Conservation (phyloP, 2,113 vertebrate species). For the Carassius auratus region DNA sequence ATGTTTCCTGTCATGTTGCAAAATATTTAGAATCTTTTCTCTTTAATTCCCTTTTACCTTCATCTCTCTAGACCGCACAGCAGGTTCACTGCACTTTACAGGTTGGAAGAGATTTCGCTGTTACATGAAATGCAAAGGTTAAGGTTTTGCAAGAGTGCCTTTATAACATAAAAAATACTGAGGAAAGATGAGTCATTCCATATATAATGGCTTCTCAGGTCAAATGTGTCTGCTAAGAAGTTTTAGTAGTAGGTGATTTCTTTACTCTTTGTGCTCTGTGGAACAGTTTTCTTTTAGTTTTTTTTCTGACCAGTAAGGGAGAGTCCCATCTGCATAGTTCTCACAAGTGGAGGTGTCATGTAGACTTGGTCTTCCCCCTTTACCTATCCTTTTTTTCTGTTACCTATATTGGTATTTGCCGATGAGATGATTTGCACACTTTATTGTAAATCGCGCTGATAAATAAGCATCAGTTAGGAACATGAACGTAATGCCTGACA, state of each 20-base stretch:
- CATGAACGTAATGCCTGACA: background rate
- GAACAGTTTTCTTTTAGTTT: slow-evolving; percentile 42
- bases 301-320: slow-evolving; percentile 46
- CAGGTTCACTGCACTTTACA: slow-evolving; percentile 17
- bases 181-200: slow-evolving; percentile 46
- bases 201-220: slow-evolving; percentile 23
- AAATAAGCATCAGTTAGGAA: slow-evolving; percentile 6
- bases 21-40: slow-evolving; percentile 15
- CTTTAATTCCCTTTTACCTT: background rate
- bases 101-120: background rate
- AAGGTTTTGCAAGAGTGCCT: slow-evolving; percentile 9
- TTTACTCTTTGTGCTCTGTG: slow-evolving; percentile 33
- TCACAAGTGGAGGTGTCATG: background rate
- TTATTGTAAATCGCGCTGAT: background rate
- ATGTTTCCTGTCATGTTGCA: background rate
- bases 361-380: slow-evolving; percentile 31
- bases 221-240: slow-evolving; percentile 5
- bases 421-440: background rate
- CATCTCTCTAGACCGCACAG: slow-evolving; percentile 8
- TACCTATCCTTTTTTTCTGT: slow-evolving; percentile 13
- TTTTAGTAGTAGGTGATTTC: slow-evolving; percentile 14
- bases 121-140: slow-evolving; percentile 40
- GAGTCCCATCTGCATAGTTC: slow-evolving; percentile 30
- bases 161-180: slow-evolving; percentile 13
- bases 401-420: background rate